A percentile compares a stretch with the other conserved stretches of the same genome.
Conservation (phyloP, 2,113 vertebrate genomes). For the Paramormyrops kingsleyae region DNA sequence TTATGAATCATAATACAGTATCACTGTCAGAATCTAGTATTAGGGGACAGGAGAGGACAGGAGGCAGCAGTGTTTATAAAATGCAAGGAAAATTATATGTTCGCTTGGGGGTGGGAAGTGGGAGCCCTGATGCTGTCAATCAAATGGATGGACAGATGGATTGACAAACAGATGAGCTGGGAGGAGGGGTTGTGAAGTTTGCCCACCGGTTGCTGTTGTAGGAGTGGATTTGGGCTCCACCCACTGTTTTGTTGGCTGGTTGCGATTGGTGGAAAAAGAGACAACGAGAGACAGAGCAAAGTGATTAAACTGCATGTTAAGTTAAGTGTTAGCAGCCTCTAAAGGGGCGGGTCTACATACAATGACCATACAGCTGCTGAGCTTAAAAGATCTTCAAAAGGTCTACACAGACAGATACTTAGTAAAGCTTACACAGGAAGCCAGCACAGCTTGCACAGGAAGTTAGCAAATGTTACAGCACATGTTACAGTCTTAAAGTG, state of each 20-base stretch:
- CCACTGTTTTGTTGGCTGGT: slow-evolving; percentile 61
- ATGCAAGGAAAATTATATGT: neutral
- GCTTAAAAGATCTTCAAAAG: neutral
- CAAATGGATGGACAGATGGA: neutral
- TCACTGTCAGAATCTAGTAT: neutral
- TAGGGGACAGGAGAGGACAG: neutral
- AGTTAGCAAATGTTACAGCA: neutral
- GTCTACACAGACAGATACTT: neutral
- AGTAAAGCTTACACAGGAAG: neutral
- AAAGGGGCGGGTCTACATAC: neutral
- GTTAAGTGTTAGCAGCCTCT: slow-evolving; percentile 4
- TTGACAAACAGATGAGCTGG: slow-evolving; percentile 30
- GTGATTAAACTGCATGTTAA: slow-evolving; percentile 46
- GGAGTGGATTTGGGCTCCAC: slow-evolving; percentile 59
- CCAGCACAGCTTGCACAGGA: neutral
- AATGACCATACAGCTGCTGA: neutral
- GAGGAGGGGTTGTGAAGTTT: slow-evolving; percentile 46
- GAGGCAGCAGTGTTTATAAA: neutral
- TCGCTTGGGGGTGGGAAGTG: neutral
- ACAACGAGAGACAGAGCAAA: slow-evolving; percentile 43
- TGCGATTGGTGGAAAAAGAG: slow-evolving; percentile 44
- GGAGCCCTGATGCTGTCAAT: neutral
- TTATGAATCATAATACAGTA: neutral
- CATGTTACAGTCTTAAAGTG: neutral
- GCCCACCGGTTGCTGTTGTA: slow-evolving; percentile 70